Evolutionary conservation across 2,797 vertebrate species (phyloP), one percentile per base, ranked within the genome.

Genomic region (Darevskia mixta): DNA sequence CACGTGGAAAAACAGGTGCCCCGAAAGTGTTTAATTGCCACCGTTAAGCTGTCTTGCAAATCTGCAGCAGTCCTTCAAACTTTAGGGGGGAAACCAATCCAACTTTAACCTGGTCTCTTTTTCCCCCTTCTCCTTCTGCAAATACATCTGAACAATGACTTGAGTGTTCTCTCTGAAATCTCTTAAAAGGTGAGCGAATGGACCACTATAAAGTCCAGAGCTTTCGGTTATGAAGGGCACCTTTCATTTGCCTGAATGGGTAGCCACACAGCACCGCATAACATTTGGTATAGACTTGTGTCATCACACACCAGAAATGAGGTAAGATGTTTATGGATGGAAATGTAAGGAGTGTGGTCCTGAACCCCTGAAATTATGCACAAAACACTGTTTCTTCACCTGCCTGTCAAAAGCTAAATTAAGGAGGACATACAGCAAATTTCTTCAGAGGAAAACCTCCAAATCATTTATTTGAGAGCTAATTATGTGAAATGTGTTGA

Each of bases 201-300:
- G 85, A 79, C 89, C 85, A 8, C 67, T 79, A 81, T 13, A 38
- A 85, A 82, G 86, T 78, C 86, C 90, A 90, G 79, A 90, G 67
- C 27, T 23, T 80, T 87, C 83, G 76, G 55, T 87, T 89, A 77
- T 89, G 84, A 92, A 66, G 1, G 0, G 25, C 66, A 67, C 86
- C 88, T 93, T 92, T 92, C 78, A 58, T 80, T 88, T 79, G 18
- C 38, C 84, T 71, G 32, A 88, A 3, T 0, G 84, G 38, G 77
- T 43, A 73, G 66, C 35, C 38, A 4, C 18, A 8, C 0, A 43
- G 43, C 83, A 76, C 71, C 18, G 10, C 49, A 15, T 3, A 72
- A 43, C 0, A 0, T 49, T 85, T 76, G 35, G 64, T 76, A 10
- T 29, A 84, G 41, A 61, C 71, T 86, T 82, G 76, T 86, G 86